These are phyloP conservation scores for Phyto melanocephala DNA, from an alignment of 2,888 invertebrate genomes.

Conservation along the genomic window DNA sequence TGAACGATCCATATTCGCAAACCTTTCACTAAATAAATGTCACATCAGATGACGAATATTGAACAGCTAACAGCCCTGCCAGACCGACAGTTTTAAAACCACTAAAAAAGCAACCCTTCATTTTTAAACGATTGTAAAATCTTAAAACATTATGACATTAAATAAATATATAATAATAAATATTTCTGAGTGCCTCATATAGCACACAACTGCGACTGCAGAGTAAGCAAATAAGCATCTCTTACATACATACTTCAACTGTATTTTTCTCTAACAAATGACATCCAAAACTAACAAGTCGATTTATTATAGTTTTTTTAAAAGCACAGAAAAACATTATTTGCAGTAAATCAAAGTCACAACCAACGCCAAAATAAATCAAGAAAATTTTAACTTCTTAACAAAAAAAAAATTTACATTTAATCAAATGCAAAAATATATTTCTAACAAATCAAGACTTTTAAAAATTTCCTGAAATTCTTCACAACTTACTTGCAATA, in stretches of 20 bases:
- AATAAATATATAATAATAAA: too few species aligned
- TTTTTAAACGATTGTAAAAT: too few species aligned
- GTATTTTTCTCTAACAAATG: conserved; percentile 1
- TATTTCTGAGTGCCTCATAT: background rate
- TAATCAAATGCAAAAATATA: background rate
- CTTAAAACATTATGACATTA: too few species aligned
- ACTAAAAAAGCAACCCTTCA: too few species aligned
- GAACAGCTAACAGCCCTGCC: too few species aligned
- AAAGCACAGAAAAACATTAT: background rate
- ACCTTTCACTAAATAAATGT: too few species aligned
- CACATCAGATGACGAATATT: too few species aligned
- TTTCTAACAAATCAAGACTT: conserved; percentile 45
- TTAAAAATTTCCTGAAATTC: conserved; percentile 22
- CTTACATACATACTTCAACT: background rate
- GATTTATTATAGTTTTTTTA: background rate
- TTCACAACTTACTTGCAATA: conserved; percentile 85
- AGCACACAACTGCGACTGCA: background rate
- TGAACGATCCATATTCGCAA: too few species aligned
- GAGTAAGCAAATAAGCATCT: background rate
- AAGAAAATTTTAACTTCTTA: background rate
- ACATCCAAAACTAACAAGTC: conserved; percentile 17
- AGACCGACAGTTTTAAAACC: too few species aligned
- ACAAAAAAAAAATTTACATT: background rate
- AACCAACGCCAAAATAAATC: background rate
- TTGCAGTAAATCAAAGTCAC: conserved; percentile 30